Base-by-base conservation (phyloP, 2,888 invertebrate species). In the Schizotus pectinicornis region DNA sequence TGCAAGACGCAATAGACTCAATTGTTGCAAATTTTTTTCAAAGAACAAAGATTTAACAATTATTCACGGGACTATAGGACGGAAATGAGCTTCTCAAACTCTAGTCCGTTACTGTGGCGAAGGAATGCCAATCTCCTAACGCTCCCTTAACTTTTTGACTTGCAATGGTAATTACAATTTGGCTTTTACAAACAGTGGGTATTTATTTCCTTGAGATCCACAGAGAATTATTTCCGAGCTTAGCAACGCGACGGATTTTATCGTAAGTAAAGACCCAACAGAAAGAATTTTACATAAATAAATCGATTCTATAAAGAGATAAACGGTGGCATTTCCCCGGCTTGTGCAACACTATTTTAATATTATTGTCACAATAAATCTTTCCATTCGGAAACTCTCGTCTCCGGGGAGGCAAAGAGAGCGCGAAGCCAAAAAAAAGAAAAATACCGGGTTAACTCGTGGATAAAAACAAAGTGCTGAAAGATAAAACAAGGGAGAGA, bases 291-390 rank as follows among this genome's bases (percentile, higher is more conserved):
- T 12, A 38, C 7, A 12, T 11, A 38, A 38, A 38, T 12, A 12
- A n/a, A 6, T 43, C 7, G 37, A 36, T 36, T 13, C 31, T 32
- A 30, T 32, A 43, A 14, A 32, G 34, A 41, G 41, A 50, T 50
- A 50, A 51, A 42, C 36, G 32, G 12, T 14, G 13, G 43, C 42
- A 48, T 53, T 38, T 58, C 49, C 22, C 34, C 41, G 43, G 12
- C 53, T 31, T 48, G 47, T 58, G 48, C 42, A 53, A 43, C 37
- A 52, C 13, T 54, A 54, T 54, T 54, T 47, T 54, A 42, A 48
- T 55, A 55, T 48, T 41, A 55, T 48, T 47, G 12, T 37, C 35
- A 22, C 35, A 42, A 55, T 55, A 55, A 55, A 55, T 55, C 48
- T 55, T 14, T 12, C 14, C 35, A 3, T 32, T 34, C 34, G 48